Base-by-base conservation (phyloP, 2,888 invertebrate species). In the Phyto melanocephala region DNA sequence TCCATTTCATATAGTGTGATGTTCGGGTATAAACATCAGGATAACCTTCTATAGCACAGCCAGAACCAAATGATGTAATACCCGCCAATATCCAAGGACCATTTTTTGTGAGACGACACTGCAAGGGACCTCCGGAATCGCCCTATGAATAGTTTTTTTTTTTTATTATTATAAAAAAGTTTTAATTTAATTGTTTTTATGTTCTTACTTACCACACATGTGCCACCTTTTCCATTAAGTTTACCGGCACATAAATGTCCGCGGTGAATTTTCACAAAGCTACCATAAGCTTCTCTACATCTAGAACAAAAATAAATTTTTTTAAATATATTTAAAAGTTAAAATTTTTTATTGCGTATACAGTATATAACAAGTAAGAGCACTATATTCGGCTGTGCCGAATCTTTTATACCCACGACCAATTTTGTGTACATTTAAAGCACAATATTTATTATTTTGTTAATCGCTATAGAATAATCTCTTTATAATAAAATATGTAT, bases 191-290 rank as follows among this genome's bases (percentile, higher is more conserved):
- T 45, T 45, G 15, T 15, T 45, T 7, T 11, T 20, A 11, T 20
- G 2, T 47, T 17, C 2, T 22, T 20, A 92, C 94, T 93, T 92
- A 96, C 97, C 92, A 97, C 96, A 91, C 97, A 97, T 56, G 97
- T 97, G 60, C 97, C 97, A 10, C 95, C 95, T 71, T 96, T 95
- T 0, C 97, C 97, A 89, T 97, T 96, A 7, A 95, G 93, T 86
- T 96, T 95, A 0, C 97, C 97, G 1, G 97, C 97, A 89, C 97
- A 98, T 50, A 98, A 92, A 91, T 97, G 97, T 0, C 96, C 95
- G n/a, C 92, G 92, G 68, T 93, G 92, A 28, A 95, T 94, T 13
- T 93, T 92, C 0, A 95, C 95, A 47, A 93, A 92, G 85, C 93
- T 94, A 20, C 94, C 94, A 83, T 95, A 95, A 37, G 92, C 93